phyloP scores from a whole-genome alignment of 1,140 invertebrate species.

The Atta cephalotes region DNA sequence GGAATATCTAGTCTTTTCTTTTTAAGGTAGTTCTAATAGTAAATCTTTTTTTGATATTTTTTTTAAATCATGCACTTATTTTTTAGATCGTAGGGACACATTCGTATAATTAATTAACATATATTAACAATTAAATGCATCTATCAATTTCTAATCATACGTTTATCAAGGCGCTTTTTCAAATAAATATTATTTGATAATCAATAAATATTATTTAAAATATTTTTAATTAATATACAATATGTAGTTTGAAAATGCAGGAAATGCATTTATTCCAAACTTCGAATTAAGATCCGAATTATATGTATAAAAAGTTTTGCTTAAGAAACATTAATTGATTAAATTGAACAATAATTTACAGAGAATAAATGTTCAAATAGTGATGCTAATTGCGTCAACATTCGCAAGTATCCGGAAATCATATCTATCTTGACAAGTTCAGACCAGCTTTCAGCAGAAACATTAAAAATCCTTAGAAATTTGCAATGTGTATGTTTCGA shows the following conservation, averaged over 20 bases:
- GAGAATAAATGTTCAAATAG: conserved; percentile 71
- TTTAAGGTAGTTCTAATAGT: not conserved
- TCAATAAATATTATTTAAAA: not conserved
- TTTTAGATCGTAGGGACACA: not conserved
- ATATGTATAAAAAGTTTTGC: not conserved
- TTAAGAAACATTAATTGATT: not conserved
- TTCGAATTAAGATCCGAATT: not conserved
- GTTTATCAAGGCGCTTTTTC: not conserved
- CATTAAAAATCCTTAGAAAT: conserved; percentile 79
- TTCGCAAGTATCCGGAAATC: conserved; percentile 76
- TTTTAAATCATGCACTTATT: not conserved
- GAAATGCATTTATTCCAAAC: not conserved
- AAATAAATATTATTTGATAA: not conserved
- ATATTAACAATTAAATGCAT: not conserved
- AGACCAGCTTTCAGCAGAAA: conserved; percentile 79
- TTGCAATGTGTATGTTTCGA: conserved; percentile 87
- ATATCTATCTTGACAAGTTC: conserved; percentile 79
- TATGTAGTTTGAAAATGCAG: not conserved
- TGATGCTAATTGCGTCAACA: conserved; percentile 75
- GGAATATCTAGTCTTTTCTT: not conserved
- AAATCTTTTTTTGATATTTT: not conserved
- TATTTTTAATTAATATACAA: not conserved
- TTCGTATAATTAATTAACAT: not conserved
- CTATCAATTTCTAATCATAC: not conserved
- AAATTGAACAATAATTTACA: conserved; percentile 21